Evolutionary conservation across 2,797 vertebrate species (phyloP), one percentile per base, ranked within the genome.

Genomic region (Pseudotriccus pelzelni): DNA sequence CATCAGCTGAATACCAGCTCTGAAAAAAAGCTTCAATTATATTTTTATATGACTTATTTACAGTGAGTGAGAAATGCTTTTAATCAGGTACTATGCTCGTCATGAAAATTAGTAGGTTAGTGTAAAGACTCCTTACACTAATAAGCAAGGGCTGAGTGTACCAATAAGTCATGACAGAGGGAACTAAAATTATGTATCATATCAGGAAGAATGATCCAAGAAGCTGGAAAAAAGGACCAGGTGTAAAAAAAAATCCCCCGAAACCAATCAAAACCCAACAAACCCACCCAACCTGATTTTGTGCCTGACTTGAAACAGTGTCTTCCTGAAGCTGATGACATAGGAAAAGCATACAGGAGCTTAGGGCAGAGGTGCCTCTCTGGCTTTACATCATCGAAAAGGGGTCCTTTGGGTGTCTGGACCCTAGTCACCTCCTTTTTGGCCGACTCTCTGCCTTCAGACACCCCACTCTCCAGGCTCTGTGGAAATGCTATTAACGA

Each of bases 1-100:
- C 53, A 81, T 94, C 47, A 76, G 64, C 64, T 73, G 60, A 91
- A 89, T 64, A 50, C 9, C 34, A 87, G 32, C 63, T 70, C 84
- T 80, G 75, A n/a, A 84, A 84, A 84, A 62, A 81, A 49, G 7
- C 23, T 60, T 83, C 16, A 28, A 30, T 68, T 87, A 9, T 46
- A 49, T 74, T 63, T 89, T 87, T 56, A 34, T 52, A 53, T 76
- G 2, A 24, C 32, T 87, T 87, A 58, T 58, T 90, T 90, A 59
- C 25, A 69, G 16, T 73, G 39, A 87, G 52, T 20, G 43, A 90
- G 52, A 89, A 83, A 69, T 34, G 9, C n/a, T 47, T 50, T 79
- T 90, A 49, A 56, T 81, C 19, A 16, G 43, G 16, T 84, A 52
- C 34, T 55, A 32, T 24, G 60, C 27, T 10, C 69, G 44, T 69